These are phyloP conservation scores for Peribatodes rhomboidaria DNA, from an alignment of 2,888 invertebrate species.

Conservation along the genomic window DNA sequence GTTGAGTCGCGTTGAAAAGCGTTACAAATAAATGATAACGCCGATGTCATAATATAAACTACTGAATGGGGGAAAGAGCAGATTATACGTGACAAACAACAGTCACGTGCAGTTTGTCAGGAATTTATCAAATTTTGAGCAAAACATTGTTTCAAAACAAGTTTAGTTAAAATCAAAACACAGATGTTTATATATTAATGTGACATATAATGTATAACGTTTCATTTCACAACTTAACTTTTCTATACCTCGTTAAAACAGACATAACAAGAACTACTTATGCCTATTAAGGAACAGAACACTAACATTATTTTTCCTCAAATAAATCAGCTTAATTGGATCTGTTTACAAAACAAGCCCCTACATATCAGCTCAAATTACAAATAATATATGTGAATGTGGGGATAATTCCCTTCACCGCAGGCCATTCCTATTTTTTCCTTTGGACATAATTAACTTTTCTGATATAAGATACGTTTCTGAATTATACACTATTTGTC, in stretches of 20 bases:
- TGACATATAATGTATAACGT: background rate
- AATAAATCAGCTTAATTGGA: background rate
- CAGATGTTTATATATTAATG: background rate
- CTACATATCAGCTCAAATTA: background rate
- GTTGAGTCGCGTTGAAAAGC: slow-evolving; percentile 37
- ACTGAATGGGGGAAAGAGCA: slow-evolving; percentile 38
- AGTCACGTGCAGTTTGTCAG: slow-evolving; percentile 24
- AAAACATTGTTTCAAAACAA: slow-evolving; percentile 15
- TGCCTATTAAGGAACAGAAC: background rate
- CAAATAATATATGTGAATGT: no score
- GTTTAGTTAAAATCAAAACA: background rate
- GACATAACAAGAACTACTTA: background rate
- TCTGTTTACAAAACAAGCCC: slow-evolving; percentile 4
- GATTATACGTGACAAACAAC: slow-evolving; percentile 35
- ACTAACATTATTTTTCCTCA: background rate
- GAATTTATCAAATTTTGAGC: slow-evolving; percentile 8
- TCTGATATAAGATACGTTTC: slow-evolving; percentile 1
- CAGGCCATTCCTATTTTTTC: slow-evolving; percentile 7
- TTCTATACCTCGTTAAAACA: background rate
- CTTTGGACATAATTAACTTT: slow-evolving; percentile 17
- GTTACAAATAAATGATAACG: slow-evolving; percentile 46
- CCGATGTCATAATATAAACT: slow-evolving; percentile 47
- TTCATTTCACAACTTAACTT: no score
- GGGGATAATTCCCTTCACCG: background rate
- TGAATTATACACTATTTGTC: no score